phyloP scores from a whole-genome alignment of 2,797 vertebrate genomes.

The Galagoides demidoff region DNA sequence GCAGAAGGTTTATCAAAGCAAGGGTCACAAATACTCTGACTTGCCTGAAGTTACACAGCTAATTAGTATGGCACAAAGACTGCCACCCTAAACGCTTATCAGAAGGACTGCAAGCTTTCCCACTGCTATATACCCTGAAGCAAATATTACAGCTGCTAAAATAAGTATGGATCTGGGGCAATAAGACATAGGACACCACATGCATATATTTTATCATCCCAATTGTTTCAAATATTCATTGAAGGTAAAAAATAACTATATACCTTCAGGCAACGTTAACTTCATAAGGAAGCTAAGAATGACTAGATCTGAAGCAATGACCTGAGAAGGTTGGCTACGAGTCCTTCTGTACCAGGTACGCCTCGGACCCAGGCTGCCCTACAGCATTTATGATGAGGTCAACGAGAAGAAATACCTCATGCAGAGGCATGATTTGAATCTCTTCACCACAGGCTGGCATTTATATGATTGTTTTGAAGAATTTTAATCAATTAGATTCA shows the following conservation, averaged over 20 bases:
- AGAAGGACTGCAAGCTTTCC: neutral
- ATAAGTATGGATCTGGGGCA: constrained; percentile 21
- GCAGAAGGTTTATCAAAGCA: neutral
- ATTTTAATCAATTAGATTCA: constrained; percentile 20
- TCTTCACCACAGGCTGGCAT: neutral
- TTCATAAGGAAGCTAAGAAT: neutral
- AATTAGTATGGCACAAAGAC: constrained; percentile 40
- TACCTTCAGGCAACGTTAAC: neutral
- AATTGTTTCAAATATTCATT: neutral
- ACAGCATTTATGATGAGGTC: neutral
- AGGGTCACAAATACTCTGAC: constrained; percentile 34
- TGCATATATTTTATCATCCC: neutral
- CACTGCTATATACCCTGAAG: neutral
- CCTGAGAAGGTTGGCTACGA: neutral
- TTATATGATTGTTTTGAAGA: constrained; percentile 16
- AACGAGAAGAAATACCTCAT: neutral
- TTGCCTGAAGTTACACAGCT: constrained; percentile 33
- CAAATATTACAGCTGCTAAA: constrained; percentile 10
- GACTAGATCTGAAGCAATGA: constrained; percentile 5
- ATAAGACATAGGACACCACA: neutral
- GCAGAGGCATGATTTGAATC: neutral
- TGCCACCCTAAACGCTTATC: neutral
- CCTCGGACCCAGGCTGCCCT: neutral
- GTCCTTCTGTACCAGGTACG: neutral
- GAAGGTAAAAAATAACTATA: neutral